A percentile compares a stretch with the other conserved stretches of the same genome.
Evolutionary conservation across 2,113 vertebrate species (phyloP).

Genomic region (Ancistrus triradiatus): DNA sequence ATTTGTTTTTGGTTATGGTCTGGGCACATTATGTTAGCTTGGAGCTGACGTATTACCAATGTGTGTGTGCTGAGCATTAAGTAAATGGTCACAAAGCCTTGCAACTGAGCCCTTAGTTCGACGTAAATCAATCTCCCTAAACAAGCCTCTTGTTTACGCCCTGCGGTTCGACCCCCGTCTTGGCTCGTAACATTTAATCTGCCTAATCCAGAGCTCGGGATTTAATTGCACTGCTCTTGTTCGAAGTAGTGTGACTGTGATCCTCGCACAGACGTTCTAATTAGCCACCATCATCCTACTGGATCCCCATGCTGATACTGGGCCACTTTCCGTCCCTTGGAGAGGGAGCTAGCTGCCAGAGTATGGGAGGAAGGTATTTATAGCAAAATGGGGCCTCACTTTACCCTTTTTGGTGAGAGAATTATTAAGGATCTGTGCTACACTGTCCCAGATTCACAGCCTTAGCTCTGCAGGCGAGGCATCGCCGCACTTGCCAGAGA

Average conservation of each 20-base stretch:
- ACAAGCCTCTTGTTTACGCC: constrained; percentile 49
- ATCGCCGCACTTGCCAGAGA: constrained; percentile 60
- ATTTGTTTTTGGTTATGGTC: no score
- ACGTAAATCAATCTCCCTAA: no score
- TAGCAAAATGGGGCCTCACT: constrained; percentile 79
- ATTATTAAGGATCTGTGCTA: constrained; percentile 72
- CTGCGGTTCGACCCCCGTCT: constrained; percentile 42
- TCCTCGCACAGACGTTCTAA: constrained; percentile 59
- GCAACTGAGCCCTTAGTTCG: no score
- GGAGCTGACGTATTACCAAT: no score
- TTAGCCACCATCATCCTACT: constrained; percentile 62
- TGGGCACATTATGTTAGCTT: no score
- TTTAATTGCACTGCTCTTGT: constrained; percentile 60
- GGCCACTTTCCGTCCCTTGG: constrained; percentile 71
- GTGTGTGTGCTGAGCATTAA: no score
- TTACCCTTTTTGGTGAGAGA: constrained; percentile 74
- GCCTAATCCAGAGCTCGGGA: constrained; percentile 66
- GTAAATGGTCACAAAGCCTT: no score
- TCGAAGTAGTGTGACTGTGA: constrained; percentile 46
- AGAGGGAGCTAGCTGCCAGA: constrained; percentile 65
- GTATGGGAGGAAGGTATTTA: constrained; percentile 66
- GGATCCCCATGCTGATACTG: constrained; percentile 68
- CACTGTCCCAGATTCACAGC: constrained; percentile 75
- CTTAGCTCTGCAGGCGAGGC: constrained; percentile 66
- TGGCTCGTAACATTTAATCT: constrained; percentile 65